These are phyloP conservation scores for Acanthosepion esculentum DNA, from an alignment of 2,888 invertebrate genomes.

Conservation along the genomic window DNA sequence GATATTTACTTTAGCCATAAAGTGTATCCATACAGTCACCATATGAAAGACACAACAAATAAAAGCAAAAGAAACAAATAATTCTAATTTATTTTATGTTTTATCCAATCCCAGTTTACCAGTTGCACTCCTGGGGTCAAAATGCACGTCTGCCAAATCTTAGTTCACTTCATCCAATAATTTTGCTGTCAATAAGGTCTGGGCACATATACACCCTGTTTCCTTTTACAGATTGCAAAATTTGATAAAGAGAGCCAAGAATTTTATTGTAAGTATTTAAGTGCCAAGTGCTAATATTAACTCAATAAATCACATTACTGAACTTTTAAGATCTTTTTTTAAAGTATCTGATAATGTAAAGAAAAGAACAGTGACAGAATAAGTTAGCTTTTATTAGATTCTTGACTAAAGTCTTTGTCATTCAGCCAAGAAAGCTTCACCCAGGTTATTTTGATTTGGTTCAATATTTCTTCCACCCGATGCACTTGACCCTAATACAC, in stretches of 20 bases:
- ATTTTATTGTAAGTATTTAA: conserved; percentile 8
- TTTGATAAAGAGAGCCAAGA: not conserved
- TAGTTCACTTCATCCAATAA: not conserved
- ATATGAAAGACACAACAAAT: no score
- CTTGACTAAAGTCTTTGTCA: not conserved
- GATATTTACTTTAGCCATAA: no score
- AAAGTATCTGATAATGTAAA: not conserved
- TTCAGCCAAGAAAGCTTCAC: not conserved
- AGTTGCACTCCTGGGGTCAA: not conserved
- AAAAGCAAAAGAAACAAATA: no score
- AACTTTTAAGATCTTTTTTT: not conserved
- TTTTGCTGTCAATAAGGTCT: not conserved
- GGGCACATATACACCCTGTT: not conserved
- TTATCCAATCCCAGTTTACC: not conserved
- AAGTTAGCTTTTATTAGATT: not conserved
- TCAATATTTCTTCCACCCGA: not conserved
- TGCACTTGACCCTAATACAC: not conserved
- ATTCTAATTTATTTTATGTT: no score
- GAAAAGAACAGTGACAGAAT: not conserved
- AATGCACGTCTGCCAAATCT: not conserved
- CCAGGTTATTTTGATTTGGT: not conserved
- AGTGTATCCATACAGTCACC: no score
- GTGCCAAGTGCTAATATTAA: not conserved
- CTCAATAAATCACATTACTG: not conserved
- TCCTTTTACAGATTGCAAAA: not conserved